Percentiles rank a stretch among this genome's conserved stretches.
Conservation (phyloP, 2,797 vertebrate species). For the Pseudochirops corinnae region DNA sequence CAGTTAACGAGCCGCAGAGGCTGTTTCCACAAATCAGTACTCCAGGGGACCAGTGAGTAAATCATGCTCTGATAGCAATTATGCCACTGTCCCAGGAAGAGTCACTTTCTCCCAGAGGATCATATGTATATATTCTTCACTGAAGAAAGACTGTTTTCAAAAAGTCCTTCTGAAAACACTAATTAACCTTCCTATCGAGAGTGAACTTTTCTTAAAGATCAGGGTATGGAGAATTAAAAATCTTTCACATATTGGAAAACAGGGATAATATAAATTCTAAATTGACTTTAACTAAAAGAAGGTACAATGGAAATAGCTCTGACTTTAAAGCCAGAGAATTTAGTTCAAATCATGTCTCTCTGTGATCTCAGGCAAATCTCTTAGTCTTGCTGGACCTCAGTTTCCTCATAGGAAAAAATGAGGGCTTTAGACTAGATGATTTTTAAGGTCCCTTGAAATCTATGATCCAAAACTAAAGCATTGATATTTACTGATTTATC, state of each 20-base stretch:
- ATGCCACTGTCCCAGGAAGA: slow-evolving; percentile 15
- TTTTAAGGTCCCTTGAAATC: neutral
- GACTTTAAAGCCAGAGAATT: neutral
- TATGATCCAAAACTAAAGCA: neutral
- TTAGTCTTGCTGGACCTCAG: neutral
- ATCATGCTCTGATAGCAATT: slow-evolving; percentile 20
- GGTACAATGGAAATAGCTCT: neutral
- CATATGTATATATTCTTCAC: slow-evolving; percentile 52
- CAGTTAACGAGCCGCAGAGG: slow-evolving; percentile 16
- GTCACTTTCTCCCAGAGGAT: slow-evolving; percentile 42
- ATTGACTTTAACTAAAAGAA: slow-evolving; percentile 7
- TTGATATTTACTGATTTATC: neutral
- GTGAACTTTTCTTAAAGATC: slow-evolving; percentile 56
- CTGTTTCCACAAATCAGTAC: slow-evolving; percentile 33
- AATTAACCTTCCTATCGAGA: slow-evolving; percentile 62
- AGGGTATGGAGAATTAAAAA: slow-evolving; percentile 28
- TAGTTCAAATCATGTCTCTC: neutral
- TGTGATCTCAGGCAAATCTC: neutral
- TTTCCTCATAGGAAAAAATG: neutral
- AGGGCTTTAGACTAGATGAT: neutral
- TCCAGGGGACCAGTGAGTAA: neutral
- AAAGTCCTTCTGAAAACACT: slow-evolving; percentile 65
- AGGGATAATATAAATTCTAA: slow-evolving; percentile 14
- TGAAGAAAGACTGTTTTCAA: slow-evolving; percentile 56
- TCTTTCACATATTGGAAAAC: neutral